Evolutionary conservation across 2,797 vertebrate species (phyloP).

Genomic region (Lagocephalus sceleratus): DNA sequence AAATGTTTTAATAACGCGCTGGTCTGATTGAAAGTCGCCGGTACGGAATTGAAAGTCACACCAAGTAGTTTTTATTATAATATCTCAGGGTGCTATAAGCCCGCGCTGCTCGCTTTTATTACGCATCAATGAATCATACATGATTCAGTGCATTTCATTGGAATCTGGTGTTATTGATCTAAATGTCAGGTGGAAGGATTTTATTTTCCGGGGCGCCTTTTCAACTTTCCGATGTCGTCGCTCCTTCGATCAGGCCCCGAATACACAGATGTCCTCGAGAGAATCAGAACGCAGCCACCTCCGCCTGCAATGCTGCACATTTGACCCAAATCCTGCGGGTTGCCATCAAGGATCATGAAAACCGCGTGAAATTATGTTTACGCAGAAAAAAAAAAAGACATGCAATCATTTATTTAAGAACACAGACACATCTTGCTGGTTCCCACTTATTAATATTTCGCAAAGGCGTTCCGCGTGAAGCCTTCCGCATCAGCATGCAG

Average conservation of each 20-base stretch:
- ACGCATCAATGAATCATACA: constrained; percentile 22
- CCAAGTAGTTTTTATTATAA: constrained; percentile 21
- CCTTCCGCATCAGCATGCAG: too few species aligned
- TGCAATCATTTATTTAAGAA: too few species aligned
- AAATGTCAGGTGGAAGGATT: constrained; percentile 17
- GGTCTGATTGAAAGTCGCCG: constrained; percentile 24
- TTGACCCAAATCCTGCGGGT: neutral
- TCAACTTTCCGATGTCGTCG: constrained; percentile 22
- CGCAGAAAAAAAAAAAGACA: too few species aligned
- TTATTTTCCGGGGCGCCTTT: constrained; percentile 4
- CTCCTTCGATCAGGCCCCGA: constrained; percentile 1
- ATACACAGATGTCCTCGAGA: constrained; percentile 5
- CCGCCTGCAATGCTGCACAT: constrained; percentile 10
- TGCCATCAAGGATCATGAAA: constrained; percentile 4
- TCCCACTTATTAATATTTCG: constrained; percentile 10
- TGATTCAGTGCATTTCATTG: constrained; percentile 24
- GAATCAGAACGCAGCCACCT: constrained; percentile 1
- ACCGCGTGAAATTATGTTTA: neutral
- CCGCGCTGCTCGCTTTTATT: constrained; percentile 5
- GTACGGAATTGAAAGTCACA: constrained; percentile 7
- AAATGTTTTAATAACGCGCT: constrained; percentile 20
- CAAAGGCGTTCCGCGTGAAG: neutral
- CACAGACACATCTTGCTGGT: too few species aligned
- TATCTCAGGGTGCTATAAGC: constrained; percentile 15
- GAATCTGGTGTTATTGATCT: constrained; percentile 14